Percentiles rank a stretch among this genome's conserved stretches.
Evolutionary conservation across 2,797 vertebrate species (phyloP).

Genomic region (Myotis pilosus): DNA sequence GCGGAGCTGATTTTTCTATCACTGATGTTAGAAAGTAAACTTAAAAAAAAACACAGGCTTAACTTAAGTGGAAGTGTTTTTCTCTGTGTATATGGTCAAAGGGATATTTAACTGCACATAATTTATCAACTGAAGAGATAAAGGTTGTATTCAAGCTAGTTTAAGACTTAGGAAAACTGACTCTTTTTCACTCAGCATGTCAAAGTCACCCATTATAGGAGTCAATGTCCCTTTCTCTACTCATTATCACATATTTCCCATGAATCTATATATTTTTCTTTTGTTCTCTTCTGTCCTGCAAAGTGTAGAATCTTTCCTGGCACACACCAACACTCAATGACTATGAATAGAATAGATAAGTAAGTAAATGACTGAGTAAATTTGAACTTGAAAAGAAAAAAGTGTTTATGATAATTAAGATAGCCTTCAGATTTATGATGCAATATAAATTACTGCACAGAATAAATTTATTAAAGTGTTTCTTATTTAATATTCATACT

Average conservation of each 20-base stretch:
- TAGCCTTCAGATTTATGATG: not conserved
- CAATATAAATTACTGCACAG: not conserved
- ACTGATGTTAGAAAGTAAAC: not conserved
- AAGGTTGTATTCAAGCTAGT: not conserved
- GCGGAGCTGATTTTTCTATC: not conserved
- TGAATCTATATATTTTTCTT: not conserved
- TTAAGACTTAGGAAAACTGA: not conserved
- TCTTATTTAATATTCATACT: not conserved
- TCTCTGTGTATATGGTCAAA: not conserved
- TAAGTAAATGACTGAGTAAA: not conserved
- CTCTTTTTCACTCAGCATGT: not conserved
- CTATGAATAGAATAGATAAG: not conserved
- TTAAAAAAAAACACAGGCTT: not conserved
- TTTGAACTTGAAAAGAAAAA: not conserved
- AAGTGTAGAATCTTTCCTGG: slow-evolving; percentile 49
- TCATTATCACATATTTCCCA: not conserved
- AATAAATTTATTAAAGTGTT: not conserved
- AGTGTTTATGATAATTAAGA: not conserved
- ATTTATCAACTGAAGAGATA: not conserved
- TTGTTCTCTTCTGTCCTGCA: not conserved
- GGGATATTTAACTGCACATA: not conserved
- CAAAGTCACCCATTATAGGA: not conserved
- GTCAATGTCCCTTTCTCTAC: not conserved
- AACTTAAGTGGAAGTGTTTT: not conserved
- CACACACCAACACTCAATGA: slow-evolving; percentile 10